A percentile compares a stretch with the other conserved stretches of the same genome.
Conservation (phyloP, 2,888 invertebrate species). For the Andrena praecox region DNA sequence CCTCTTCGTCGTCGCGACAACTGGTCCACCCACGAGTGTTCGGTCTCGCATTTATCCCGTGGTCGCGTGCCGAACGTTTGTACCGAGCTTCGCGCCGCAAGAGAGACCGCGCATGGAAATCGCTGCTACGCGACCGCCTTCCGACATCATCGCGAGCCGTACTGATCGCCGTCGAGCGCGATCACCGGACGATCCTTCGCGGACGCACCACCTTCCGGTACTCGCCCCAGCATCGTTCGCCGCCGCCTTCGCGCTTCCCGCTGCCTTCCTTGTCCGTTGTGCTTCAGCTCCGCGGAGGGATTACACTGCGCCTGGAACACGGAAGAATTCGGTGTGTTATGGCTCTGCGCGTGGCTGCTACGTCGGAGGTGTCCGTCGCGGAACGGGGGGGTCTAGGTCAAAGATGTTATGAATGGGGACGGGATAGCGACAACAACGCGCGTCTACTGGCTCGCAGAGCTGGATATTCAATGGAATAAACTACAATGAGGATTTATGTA, state of each 20-base stretch:
- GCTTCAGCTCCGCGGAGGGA: too few species aligned
- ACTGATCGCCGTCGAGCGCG: constrained; percentile 42
- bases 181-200: constrained; percentile 40
- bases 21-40: constrained; percentile 61
- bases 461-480: too few species aligned
- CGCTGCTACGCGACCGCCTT: constrained; percentile 56
- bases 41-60: constrained; percentile 68
- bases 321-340: too few species aligned
- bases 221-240: constrained; percentile 60
- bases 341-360: too few species aligned
- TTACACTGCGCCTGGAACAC: too few species aligned
- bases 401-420: too few species aligned
- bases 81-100: constrained; percentile 32
- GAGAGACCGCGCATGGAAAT: constrained; percentile 57
- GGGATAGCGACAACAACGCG: too few species aligned
- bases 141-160: constrained; percentile 75
- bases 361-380: too few species aligned
- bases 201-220: constrained; percentile 25
- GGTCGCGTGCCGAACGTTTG: constrained; percentile 53
- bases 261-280: not conserved
- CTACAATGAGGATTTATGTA: too few species aligned
- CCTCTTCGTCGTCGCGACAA: constrained; percentile 64
- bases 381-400: too few species aligned
- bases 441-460: too few species aligned
- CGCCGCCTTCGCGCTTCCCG: not conserved